Conservation (phyloP, 1,140 invertebrate genomes). For the Drosophila navojoa region DNA sequence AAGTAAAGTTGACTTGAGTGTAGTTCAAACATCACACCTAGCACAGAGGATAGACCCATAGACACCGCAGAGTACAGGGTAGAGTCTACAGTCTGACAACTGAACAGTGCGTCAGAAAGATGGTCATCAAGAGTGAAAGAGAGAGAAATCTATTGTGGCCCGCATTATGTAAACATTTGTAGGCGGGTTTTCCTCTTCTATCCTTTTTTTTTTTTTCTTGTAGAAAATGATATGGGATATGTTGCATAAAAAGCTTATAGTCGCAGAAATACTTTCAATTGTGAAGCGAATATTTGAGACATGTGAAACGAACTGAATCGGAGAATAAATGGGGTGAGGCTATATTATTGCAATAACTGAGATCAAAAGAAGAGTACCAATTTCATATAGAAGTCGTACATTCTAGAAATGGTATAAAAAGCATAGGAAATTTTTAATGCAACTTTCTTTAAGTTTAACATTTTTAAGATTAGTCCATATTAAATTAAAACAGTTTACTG, state of each 20-base stretch:
- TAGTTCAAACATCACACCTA: constrained; percentile 12
- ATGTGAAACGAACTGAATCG: not conserved
- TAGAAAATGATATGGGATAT: constrained; percentile 9
- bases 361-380: too few relatives aligned
- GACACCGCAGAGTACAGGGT: not conserved
- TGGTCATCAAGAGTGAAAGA: not conserved
- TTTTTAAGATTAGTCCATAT: too few relatives aligned
- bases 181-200: constrained; percentile 22
- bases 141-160: constrained; percentile 52
- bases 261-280: constrained; percentile 21
- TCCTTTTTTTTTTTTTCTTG: constrained; percentile 4
- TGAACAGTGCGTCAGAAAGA: constrained; percentile 37
- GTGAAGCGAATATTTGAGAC: constrained; percentile 21
- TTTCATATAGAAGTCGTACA: too few relatives aligned
- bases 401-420: too few relatives aligned
- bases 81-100: constrained; percentile 10
- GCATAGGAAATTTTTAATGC: too few relatives aligned
- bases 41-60: constrained; percentile 3
- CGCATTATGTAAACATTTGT: constrained; percentile 73
- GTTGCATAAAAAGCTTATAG: not conserved
- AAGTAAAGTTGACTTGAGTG: constrained; percentile 19
- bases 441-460: too few relatives aligned
- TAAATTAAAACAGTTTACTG: too few relatives aligned
- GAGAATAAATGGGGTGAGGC: not conserved
- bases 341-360: too few relatives aligned